Evolutionary conservation across 1,140 invertebrate species (phyloP), one percentile per base, ranked within the genome.

Genomic region (Pseudobourletiella spinata): DNA sequence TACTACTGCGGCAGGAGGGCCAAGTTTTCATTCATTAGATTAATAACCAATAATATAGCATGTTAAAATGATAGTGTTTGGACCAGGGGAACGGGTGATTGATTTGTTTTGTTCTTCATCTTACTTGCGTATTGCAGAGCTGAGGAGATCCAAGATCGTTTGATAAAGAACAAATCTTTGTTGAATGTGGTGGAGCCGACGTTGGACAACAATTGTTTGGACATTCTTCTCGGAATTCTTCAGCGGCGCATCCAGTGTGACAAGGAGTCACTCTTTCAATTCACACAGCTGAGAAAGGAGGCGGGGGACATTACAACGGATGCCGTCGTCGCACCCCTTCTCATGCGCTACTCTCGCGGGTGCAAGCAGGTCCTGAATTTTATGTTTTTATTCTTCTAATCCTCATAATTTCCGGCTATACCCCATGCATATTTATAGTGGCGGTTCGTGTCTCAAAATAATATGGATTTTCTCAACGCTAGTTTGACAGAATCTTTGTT

Each of bases 101-200:
- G n/a, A n/a, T n/a, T n/a, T n/a, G n/a, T n/a, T n/a, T n/a, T n/a
- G n/a, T n/a, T n/a, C n/a, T n/a, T n/a, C n/a, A n/a, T n/a, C n/a
- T n/a, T 46, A 18, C 22, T 20, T 46, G 44, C 22, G 44, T 14
- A 18, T 46, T 6, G 6, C 35, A 64, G 68, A 39, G 63, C 63
- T 20, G 65, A 67, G 20, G 76, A 78, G 51, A 78, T 82, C 46
- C 90, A 95, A 74, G 85, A 90, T 63, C 77, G 92, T 3, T 78
- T 95, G 18, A 94, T 94, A 68, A 91, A 93, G 76, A 95, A 95
- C 76, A 91, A 92, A 74, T 88, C 87, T 0, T 75, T 95, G 24
- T 77, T 93, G 46, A 93, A 91, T 66, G 85, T 89, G 29, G 78
- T 94, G 46, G 90, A 95, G 73, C 82, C 81, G 8, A 78, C 79